Base-by-base conservation (phyloP, 2,113 vertebrate genomes). In the Eretmochelys imbricata region DNA sequence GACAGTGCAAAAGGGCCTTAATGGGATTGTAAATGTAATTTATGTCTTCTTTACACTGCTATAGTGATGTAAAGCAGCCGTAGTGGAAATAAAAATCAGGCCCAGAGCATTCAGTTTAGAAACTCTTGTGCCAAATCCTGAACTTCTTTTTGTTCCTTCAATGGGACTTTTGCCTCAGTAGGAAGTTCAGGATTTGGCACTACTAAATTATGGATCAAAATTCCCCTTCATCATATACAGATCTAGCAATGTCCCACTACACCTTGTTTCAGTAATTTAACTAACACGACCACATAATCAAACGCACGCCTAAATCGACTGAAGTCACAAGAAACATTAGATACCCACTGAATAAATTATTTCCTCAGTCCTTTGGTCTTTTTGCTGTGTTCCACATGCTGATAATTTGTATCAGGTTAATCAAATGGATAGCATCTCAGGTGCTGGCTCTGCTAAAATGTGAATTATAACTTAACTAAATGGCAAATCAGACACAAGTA, bases 201-300 rank as follows among this genome's bases (percentile, higher is more conserved):
- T 89, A 20, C 72, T 80, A 95, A 93, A 96, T 59, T 75, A 90
- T 29, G 42, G 7, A 65, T 93, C 87, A 94, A 96, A 97, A 82
- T 82, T 87, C 76, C 90, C n/a, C 95, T 93, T 94, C 46, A 84
- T 90, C 82, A 81, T 83, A 95, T 92, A 79, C 90, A 79, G 48
- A 86, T 90, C 57, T 89, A 55, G 86, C 84, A 88, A 12, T 82
- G 25, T 86, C 93, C 49, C 35, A 82, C 78, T 88, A 80, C 27
- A 89, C 69, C 88, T 95, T 96, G 78, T 96, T 96, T 88, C 83
- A 89, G 62, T 86, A 92, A 94, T 95, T 94, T 82, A 96, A 91
- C 35, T 93, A 53, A 86, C 93, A 51, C 62, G 78, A 94, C 87
- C 90, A 86, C 93, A 94, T 88, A 95, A 93, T 53, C 90, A 94